Base-by-base conservation (phyloP, 2,888 invertebrate species). In the Tinea pellionella region DNA sequence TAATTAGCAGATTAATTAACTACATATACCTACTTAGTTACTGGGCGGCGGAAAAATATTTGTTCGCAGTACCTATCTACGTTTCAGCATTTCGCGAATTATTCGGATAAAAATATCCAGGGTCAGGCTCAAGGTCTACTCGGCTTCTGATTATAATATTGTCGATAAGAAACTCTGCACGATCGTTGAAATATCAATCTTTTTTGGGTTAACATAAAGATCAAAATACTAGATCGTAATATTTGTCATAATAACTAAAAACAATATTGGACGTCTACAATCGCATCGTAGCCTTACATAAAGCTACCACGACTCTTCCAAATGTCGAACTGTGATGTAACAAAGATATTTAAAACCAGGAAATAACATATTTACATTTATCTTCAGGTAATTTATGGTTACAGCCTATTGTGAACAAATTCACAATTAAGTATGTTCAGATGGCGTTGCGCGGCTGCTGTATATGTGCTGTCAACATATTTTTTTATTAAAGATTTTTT, bases 21-120 rank as follows among this genome's bases (percentile, higher is more conserved):
- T n/a, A n/a, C n/a, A n/a, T n/a, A n/a, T n/a, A n/a, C n/a, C n/a
- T n/a, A n/a, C n/a, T n/a, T n/a, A n/a, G 15, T 47, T 47, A 47
- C 47, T 47, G 15, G 53, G 19, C 18, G 53, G 12, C 19, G 11
- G 24, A 12, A 53, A 47, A 47, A 47, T 47, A 13, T 47, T 47
- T 47, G 47, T 18, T 47, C 47, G 47, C 47, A 16, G 19, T 18
- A 16, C 16, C 47, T 47, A 47, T 53, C 53, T 53, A 53, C 53
- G 53, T 18, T 32, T 57, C 19, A 57, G 19, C 32, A 65, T 67
- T 73, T 85, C 77, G 85, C 85, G 70, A 85, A 86, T 81, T 81
- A 79, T 77, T 80, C 80, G 81, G 81, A 84, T 81, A 81, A 86
- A 85, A 84, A 83, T 85, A 80, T 72, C 76, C 86, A 86, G 78